These are phyloP conservation scores for Lycopodina hypogea DNA, from an alignment of 37 sponge, comb jelly and placozoan genomes.

Conservation along the genomic window DNA sequence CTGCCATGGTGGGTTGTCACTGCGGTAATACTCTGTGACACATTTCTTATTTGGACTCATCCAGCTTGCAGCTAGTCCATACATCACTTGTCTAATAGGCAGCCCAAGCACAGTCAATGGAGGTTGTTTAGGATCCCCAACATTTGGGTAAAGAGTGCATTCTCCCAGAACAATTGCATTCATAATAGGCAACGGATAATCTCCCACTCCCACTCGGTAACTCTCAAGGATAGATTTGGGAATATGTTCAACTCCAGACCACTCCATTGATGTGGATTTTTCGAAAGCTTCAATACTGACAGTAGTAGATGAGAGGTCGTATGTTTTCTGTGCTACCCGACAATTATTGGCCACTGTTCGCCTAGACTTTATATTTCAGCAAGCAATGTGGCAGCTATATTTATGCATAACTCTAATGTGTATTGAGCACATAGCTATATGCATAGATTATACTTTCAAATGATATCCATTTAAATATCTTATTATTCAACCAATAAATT, in stretches of 20 bases:
- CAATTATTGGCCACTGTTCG: background rate
- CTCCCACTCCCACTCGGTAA: background rate
- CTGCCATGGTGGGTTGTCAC: background rate
- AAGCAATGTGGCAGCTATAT: too few species aligned
- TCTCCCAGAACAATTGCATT: conserved; percentile 1
- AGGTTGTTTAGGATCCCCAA: background rate
- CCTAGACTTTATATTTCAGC: too few species aligned
- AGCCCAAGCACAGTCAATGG: background rate
- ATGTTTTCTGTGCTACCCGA: background rate
- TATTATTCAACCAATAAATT: too few species aligned
- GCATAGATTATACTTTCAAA: too few species aligned
- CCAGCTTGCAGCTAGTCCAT: background rate
- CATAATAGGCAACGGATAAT: background rate
- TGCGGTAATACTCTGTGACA: conserved; percentile 10
- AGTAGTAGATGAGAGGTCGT: background rate
- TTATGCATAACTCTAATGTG: too few species aligned
- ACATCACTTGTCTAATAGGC: background rate
- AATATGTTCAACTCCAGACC: background rate
- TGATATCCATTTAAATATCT: too few species aligned
- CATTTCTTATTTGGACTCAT: background rate
- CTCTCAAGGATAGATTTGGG: background rate
- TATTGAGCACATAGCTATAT: too few species aligned
- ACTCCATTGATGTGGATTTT: background rate
- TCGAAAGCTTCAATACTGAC: background rate
- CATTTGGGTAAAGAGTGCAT: background rate